These are phyloP conservation scores for Mus spicilegus DNA, from an alignment of 2,113 vertebrate species.

Conservation along the genomic window DNA sequence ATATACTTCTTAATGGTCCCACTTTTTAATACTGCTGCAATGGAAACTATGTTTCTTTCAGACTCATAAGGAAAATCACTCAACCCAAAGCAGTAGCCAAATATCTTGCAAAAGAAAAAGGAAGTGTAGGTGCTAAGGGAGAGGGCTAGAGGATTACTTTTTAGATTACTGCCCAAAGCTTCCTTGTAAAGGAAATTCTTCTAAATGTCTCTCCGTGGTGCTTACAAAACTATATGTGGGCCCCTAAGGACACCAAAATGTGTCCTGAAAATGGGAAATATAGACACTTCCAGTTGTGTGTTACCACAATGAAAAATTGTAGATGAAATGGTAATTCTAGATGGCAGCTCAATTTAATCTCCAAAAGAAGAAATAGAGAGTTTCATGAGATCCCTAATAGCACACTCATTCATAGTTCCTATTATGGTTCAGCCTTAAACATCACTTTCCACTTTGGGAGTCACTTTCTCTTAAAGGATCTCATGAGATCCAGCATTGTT, in stretches of 20 bases:
- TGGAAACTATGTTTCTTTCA: not conserved
- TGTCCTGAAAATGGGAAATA: not conserved
- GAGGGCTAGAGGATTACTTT: not conserved
- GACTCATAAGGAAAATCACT: not conserved
- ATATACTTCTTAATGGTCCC: not conserved
- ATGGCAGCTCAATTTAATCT: not conserved
- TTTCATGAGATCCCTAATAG: not conserved
- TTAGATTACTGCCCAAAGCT: not conserved
- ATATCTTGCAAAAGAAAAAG: not conserved
- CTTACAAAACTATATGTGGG: not conserved
- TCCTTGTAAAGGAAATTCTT: not conserved
- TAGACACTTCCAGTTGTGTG: not conserved
- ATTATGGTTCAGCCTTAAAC: not conserved
- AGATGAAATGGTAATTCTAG: not conserved
- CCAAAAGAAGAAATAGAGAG: not conserved
- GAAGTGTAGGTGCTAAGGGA: not conserved
- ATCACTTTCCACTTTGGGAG: not conserved
- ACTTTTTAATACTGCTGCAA: not conserved
- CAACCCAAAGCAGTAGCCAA: not conserved
- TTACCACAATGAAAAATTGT: not conserved
- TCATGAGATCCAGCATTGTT: not conserved
- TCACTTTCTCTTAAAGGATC: not conserved
- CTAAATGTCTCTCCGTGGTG: not conserved
- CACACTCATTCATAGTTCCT: not conserved
- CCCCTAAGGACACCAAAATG: not conserved